Percentiles rank a stretch among this genome's conserved stretches.
phyloP scores from a whole-genome alignment of 2,113 vertebrate species.

The Lepus americanus region DNA sequence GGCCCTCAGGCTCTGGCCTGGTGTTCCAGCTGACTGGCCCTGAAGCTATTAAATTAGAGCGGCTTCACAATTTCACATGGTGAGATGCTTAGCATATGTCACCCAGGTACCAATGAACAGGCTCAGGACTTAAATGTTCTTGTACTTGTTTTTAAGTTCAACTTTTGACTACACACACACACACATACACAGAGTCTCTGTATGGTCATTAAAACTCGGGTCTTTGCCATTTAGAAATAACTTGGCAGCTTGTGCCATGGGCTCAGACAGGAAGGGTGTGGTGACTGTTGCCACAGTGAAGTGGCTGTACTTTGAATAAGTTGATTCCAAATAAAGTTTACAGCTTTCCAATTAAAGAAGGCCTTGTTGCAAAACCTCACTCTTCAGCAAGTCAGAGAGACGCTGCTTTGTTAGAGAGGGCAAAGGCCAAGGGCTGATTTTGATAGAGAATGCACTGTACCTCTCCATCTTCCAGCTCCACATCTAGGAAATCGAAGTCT shows the following conservation, averaged over 20 bases:
- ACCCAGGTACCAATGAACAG: neutral
- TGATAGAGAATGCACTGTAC: constrained; percentile 87
- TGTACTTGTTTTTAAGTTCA: constrained; percentile 20
- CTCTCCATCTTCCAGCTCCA: constrained; percentile 99
- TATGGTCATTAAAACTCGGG: constrained; percentile 59
- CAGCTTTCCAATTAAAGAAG: constrained; percentile 70
- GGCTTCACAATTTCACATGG: constrained; percentile 13
- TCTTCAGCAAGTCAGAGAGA: constrained; percentile 62
- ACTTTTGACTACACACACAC: constrained; percentile 45
- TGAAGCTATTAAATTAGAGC: constrained; percentile 53
- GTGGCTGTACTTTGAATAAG: constrained; percentile 77
- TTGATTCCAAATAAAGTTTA: constrained; percentile 73
- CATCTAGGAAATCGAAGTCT: constrained; percentile 99
- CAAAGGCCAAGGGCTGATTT: constrained; percentile 9
- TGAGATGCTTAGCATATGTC: constrained; percentile 17
- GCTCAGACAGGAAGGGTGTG: constrained; percentile 87
- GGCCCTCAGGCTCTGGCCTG: constrained; percentile 67
- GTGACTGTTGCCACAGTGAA: constrained; percentile 72
- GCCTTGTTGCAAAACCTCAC: constrained; percentile 65
- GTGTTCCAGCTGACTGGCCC: constrained; percentile 52
- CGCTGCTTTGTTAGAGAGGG: constrained; percentile 56
- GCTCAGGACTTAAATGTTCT: constrained; percentile 15
- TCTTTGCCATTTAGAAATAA: constrained; percentile 79
- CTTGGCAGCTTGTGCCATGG: constrained; percentile 72
- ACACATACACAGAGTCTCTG: constrained; percentile 34